Evolutionary conservation across 2,888 invertebrate species (phyloP).

Genomic region (Tanypteryx hageni): DNA sequence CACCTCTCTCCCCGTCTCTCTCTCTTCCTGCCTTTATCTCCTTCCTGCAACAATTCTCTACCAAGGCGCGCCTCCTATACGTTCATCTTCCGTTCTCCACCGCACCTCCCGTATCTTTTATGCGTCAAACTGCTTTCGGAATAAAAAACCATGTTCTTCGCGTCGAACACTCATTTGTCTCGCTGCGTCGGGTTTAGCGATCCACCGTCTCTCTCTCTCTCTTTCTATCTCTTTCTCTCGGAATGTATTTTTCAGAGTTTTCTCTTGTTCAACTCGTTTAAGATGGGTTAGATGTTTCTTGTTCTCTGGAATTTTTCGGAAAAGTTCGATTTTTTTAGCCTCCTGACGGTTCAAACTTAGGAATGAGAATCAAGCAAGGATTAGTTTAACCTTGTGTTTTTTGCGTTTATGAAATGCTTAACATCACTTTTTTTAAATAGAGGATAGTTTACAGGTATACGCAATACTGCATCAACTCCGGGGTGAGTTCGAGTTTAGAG

Average conservation of each 20-base stretch:
- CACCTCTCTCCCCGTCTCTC: neutral
- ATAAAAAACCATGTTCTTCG: neutral
- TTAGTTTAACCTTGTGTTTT: no score
- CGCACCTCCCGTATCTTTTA: neutral
- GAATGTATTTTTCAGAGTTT: neutral
- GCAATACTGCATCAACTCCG: no score
- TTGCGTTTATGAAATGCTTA: no score
- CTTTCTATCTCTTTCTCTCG: neutral
- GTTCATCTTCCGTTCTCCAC: neutral
- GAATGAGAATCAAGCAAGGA: no score
- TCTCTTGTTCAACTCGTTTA: no score
- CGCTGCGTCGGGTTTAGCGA: neutral
- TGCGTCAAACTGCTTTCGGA: neutral
- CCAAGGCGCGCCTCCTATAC: neutral
- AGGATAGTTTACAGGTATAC: no score
- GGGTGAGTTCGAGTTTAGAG: no score
- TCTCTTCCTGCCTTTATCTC: neutral
- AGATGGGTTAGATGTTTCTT: no score
- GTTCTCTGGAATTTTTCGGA: no score
- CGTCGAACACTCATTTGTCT: neutral
- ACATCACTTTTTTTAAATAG: no score
- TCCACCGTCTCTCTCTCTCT: neutral
- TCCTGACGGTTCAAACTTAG: no score
- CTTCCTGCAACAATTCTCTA: neutral
- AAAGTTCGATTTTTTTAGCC: no score